Evolutionary conservation across 2,888 invertebrate genomes (phyloP), one percentile per base, ranked within the genome.

Genomic region (Yponomeuta evonymella): DNA sequence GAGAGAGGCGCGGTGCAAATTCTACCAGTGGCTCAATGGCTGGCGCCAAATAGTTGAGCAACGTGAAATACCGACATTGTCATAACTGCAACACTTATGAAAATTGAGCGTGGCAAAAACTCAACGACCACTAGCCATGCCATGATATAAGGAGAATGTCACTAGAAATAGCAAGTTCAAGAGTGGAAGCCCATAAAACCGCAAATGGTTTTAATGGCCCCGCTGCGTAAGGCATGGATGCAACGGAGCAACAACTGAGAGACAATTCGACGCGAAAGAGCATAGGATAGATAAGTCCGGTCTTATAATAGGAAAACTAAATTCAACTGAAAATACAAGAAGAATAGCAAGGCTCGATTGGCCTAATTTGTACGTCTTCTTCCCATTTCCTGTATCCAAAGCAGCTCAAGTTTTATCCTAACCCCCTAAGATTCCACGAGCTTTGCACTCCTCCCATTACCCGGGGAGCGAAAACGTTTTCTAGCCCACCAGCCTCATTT

Each of bases 1-100:
- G 51, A 58, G 51, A 58, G 51, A 15, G 51, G 69, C 71, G 69
- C 66, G 64, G 64, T 64, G 64, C 51, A 58, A 64, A 64, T 64
- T 64, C 64, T 64, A 58, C 51, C 51, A 29, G 30, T 64, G 64
- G 64, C 64, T 64, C 64, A 64, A 64, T 64, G 64, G 64, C 29
- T 64, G 64, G 64, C 64, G 64, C 64, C 64, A 10, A n/a, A 64
- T 23, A 23, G 30, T 64, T 64, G 64, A n/a, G 64, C 30, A 64
- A 64, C 29, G 30, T 12, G 51, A 64, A 64, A 30, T 64, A 64
- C 64, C 64, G 64, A 29, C 23, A 30, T 64, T 10, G 30, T 64
- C 64, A 64, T 58, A 58, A 15, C 51, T 12, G 12, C 15, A 58
- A 58, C 51, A 58, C 51, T 58, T 58, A 58, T 15, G 15, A 58